A percentile compares a stretch with the other conserved stretches of the same genome.
Evolutionary conservation across 2,797 vertebrate species (phyloP).

Genomic region (Falco naumanni): DNA sequence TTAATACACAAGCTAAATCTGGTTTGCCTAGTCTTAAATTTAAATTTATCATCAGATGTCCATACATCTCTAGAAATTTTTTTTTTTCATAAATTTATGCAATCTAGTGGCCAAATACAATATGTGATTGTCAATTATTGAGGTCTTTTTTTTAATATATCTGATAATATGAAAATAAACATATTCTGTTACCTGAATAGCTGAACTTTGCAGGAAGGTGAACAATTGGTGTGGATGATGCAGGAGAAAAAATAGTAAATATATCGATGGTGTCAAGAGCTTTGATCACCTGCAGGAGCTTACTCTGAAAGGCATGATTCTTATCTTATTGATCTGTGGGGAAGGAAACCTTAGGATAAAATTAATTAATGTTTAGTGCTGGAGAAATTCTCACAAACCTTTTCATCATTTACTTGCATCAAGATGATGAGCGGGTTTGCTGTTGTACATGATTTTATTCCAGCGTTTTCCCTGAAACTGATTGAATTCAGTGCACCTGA

Average conservation of each 20-base stretch:
- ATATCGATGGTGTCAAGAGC: not conserved
- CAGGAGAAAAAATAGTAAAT: not conserved
- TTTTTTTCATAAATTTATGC: not conserved
- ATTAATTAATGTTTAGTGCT: not conserved
- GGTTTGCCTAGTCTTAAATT: not conserved
- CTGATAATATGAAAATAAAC: not conserved
- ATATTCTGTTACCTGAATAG: not conserved
- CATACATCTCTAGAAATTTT: not conserved
- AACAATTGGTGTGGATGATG: not conserved
- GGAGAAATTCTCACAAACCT: not conserved
- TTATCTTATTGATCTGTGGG: not conserved
- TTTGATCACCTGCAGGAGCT: not conserved
- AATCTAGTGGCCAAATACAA: not conserved
- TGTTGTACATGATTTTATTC: not conserved
- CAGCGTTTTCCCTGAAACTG: not conserved
- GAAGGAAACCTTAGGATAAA: not conserved
- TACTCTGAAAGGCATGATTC: not conserved
- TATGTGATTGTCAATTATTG: not conserved
- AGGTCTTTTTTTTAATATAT: accelerated
- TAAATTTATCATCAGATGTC: not conserved
- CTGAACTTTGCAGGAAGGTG: not conserved
- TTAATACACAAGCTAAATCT: not conserved
- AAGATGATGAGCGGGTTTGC: not conserved
- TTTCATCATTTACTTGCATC: not conserved
- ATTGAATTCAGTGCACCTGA: not conserved